These are phyloP conservation scores for Drosophila fungiperda DNA, from an alignment of 2,888 invertebrate genomes.

Conservation along the genomic window DNA sequence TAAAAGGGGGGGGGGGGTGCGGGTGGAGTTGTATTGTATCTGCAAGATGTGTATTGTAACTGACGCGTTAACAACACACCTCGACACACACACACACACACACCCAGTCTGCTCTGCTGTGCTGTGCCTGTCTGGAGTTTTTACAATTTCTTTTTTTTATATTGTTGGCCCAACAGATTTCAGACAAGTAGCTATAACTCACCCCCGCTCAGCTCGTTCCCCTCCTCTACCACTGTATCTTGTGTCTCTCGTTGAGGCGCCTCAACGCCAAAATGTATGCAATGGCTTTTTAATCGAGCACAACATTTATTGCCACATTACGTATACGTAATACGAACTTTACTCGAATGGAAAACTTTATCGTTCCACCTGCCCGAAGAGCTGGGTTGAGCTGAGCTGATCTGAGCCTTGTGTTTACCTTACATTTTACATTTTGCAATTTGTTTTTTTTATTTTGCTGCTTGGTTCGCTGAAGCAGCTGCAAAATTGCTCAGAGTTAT, in stretches of 20 bases:
- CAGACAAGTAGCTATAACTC: constrained; percentile 27
- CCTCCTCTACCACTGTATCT: not conserved
- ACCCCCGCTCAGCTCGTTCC: not conserved
- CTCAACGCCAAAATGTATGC: constrained; percentile 44
- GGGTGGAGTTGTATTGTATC: constrained; percentile 16
- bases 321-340: constrained; percentile 56
- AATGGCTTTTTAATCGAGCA: constrained; percentile 68
- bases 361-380: constrained; percentile 2
- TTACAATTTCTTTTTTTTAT: constrained; percentile 46
- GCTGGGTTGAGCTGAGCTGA: constrained; percentile 11
- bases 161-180: constrained; percentile 59
- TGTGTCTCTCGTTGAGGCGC: constrained; percentile 16
- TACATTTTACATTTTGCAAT: constrained; percentile 33
- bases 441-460: constrained; percentile 11
- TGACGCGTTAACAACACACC: constrained; percentile 58
- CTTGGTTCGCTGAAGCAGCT: constrained; percentile 15
- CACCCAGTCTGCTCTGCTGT: not conserved
- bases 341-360: constrained; percentile 39
- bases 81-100: constrained; percentile 5
- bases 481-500: constrained; percentile 50
- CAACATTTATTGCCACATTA: constrained; percentile 68
- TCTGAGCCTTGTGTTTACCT: constrained; percentile 48
- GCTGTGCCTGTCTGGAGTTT: constrained; percentile 43
- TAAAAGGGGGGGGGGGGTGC: too few relatives aligned
- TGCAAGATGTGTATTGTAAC: constrained; percentile 49